phyloP scores from a whole-genome alignment of 1,140 invertebrate species.

The Aphis craccivora region DNA sequence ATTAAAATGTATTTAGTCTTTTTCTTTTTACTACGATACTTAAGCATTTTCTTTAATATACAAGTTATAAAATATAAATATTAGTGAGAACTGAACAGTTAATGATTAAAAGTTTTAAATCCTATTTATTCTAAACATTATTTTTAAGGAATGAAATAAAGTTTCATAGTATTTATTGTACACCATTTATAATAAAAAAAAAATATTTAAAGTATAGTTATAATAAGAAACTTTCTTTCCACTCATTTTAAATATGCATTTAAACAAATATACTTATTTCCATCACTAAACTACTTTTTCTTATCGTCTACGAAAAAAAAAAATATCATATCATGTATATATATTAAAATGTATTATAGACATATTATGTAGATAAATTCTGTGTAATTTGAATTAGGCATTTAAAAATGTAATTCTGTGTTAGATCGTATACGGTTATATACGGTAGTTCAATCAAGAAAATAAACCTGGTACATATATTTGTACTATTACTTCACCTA shows the following conservation, averaged over 20 bases:
- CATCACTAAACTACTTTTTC: background rate
- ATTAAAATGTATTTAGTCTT: background rate
- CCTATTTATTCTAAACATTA: background rate
- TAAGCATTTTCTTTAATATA: background rate
- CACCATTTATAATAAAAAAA: background rate
- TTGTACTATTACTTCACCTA: background rate
- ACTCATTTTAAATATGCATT: background rate
- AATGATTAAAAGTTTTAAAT: conserved; percentile 22
- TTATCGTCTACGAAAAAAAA: background rate
- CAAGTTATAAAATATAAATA: background rate
- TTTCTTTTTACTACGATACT: background rate
- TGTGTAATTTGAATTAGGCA: background rate
- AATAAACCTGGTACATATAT: background rate
- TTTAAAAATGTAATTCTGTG: background rate
- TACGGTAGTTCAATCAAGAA: background rate
- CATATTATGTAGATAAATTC: background rate
- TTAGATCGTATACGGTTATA: background rate
- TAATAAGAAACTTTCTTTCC: background rate
- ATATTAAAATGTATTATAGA: background rate
- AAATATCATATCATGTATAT: background rate
- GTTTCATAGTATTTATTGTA: background rate
- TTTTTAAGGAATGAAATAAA: background rate
- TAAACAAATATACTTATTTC: background rate
- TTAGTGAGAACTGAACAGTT: background rate
- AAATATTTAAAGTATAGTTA: background rate